Evolutionary conservation across 2,797 vertebrate genomes (phyloP).

Genomic region (Phrynocephalus guinanensis): DNA sequence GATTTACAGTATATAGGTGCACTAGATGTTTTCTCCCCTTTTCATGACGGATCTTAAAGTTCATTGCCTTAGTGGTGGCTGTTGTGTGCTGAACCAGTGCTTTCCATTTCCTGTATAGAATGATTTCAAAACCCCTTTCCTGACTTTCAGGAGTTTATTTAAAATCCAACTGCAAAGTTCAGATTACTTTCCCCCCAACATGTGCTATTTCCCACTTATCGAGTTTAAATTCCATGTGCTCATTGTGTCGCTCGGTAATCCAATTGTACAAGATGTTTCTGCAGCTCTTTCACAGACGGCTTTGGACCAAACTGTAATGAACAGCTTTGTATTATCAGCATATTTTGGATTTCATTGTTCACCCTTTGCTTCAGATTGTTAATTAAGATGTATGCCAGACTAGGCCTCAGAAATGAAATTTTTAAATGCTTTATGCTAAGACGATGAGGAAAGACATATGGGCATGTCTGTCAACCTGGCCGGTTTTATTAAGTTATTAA

Average conservation of each 20-base stretch:
- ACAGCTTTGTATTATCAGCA: constrained; percentile 15
- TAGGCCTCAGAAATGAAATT: constrained; percentile 16
- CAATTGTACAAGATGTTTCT: constrained; percentile 14
- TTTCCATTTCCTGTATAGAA: constrained; percentile 3
- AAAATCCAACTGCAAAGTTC: neutral
- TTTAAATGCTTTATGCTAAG: neutral
- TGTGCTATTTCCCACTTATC: constrained; percentile 14
- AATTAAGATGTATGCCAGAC: constrained; percentile 30
- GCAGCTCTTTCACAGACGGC: neutral
- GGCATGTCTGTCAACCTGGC: constrained; percentile 15
- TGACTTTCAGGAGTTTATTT: constrained; percentile 1
- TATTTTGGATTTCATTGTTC: constrained; percentile 36
- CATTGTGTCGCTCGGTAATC: constrained; percentile 22
- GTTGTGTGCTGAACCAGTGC: constrained; percentile 2
- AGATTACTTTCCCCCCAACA: constrained; percentile 1
- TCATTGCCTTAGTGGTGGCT: neutral
- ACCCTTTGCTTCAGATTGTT: constrained; percentile 17
- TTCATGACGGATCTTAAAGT: neutral
- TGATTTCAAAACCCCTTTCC: neutral
- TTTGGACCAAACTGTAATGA: constrained; percentile 10
- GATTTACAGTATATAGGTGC: neutral
- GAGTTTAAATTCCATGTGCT: constrained; percentile 11
- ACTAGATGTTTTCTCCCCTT: neutral
- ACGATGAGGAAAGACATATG: neutral
- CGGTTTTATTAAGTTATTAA: constrained; percentile 1